A percentile compares a stretch with the other conserved stretches of the same genome.
These are phyloP conservation scores for Dorcus hopei DNA, from an alignment of 2,888 invertebrate genomes.

Conservation along the genomic window DNA sequence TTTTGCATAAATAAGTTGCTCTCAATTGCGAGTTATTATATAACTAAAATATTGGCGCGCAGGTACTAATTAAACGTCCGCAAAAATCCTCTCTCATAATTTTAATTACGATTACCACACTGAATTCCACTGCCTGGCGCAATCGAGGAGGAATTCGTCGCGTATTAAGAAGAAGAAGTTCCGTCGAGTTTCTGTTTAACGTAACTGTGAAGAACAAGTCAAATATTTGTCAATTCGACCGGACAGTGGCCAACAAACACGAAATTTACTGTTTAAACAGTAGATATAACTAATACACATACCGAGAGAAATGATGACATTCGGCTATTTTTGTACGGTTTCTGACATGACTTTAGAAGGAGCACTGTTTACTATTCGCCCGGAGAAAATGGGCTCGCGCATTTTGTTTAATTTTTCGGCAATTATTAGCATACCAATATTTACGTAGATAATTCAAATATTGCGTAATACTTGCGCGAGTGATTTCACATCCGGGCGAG, in stretches of 20 bases:
- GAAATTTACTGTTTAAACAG: conserved; percentile 14
- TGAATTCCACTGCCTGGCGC: too few species aligned
- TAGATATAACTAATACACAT: conserved; percentile 4
- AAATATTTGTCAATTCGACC: conserved; percentile 27
- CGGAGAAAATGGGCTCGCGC: background rate
- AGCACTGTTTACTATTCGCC: background rate
- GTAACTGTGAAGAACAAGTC: conserved; percentile 24
- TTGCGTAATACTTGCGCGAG: conserved; percentile 14
- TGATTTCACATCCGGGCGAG: background rate
- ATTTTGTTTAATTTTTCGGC: conserved; percentile 1
- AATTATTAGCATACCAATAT: conserved; percentile 14
- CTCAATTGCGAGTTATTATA: background rate
- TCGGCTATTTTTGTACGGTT: background rate
- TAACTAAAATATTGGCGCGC: background rate
- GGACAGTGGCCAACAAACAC: conserved; percentile 26
- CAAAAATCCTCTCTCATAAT: too few species aligned
- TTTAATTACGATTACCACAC: too few species aligned
- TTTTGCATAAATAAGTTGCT: background rate
- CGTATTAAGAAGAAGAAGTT: background rate
- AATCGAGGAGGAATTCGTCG: background rate
- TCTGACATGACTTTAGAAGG: background rate
- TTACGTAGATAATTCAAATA: conserved; percentile 14
- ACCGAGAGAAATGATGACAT: conserved; percentile 8
- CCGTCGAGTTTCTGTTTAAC: conserved; percentile 7
- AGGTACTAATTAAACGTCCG: too few species aligned